Evolutionary conservation across 1,140 invertebrate species (phyloP).

Genomic region (Pygmarrhopalites habei): DNA sequence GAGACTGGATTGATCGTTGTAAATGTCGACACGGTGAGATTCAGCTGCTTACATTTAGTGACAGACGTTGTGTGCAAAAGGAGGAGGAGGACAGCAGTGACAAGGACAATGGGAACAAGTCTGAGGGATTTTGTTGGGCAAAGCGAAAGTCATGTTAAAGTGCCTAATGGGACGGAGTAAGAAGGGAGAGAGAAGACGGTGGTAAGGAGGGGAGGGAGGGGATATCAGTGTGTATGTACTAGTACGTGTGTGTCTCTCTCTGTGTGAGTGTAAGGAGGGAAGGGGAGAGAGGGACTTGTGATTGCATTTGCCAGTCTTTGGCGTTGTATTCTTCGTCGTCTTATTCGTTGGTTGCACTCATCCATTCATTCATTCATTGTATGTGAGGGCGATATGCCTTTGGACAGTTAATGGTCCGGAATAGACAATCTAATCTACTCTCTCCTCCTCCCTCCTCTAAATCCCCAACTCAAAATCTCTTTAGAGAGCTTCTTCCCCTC

Average conservation of each 20-base stretch:
- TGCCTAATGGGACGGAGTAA: constrained; percentile 9
- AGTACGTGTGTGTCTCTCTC: neutral
- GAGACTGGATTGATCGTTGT: no score
- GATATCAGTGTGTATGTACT: no score
- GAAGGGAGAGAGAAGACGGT: neutral
- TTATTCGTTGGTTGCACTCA: constrained; percentile 3
- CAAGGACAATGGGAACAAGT: no score
- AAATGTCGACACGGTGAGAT: no score
- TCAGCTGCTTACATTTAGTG: no score
- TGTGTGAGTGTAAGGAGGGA: neutral
- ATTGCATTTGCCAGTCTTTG: neutral
- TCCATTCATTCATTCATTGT: constrained; percentile 10
- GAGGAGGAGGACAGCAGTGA: no score
- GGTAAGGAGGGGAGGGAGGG: neutral
- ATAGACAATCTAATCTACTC: constrained; percentile 19
- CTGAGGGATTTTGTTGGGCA: no score
- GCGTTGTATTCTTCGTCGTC: neutral
- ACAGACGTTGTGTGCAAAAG: no score
- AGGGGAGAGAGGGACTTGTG: neutral
- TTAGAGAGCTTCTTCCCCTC: neutral
- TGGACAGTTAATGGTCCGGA: constrained; percentile 25
- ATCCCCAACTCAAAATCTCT: neutral
- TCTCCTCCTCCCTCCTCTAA: constrained; percentile 1
- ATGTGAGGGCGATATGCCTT: constrained; percentile 9
- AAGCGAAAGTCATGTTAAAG: no score